Evolutionary conservation across 1,140 invertebrate genomes (phyloP).

Genomic region (Trachymyrmex cornetzi): DNA sequence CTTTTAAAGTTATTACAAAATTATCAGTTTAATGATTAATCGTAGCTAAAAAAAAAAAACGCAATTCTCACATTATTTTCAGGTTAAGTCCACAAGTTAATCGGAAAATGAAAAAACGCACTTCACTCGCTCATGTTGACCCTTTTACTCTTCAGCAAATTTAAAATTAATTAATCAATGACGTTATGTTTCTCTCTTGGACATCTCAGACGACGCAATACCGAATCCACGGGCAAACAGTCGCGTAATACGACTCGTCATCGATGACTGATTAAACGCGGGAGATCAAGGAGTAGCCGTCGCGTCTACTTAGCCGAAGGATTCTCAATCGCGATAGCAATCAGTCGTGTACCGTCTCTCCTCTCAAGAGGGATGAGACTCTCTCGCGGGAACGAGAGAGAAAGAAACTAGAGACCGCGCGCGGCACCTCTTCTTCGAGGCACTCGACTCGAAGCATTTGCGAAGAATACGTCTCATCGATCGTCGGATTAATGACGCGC

Average conservation of each 20-base stretch:
- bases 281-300: conserved; percentile 54
- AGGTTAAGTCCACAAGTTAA: no score
- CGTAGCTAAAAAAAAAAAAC: no score
- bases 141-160: not conserved
- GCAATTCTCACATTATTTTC: no score
- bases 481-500: conserved; percentile 64
- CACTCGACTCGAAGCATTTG: conserved; percentile 56
- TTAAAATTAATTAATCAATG: conserved; percentile 31
- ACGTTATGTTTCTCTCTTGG: not conserved
- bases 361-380: conserved; percentile 36
- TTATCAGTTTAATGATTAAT: no score
- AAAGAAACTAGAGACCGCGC: not conserved
- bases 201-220: conserved; percentile 52
- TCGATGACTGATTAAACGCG: conserved; percentile 55
- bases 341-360: conserved; percentile 55
- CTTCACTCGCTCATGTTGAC: not conserved
- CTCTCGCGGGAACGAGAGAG: not conserved
- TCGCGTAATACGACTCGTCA: conserved; percentile 55
- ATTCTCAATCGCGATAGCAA: conserved; percentile 63
- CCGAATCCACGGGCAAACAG: conserved; percentile 49
- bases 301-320: conserved; percentile 62
- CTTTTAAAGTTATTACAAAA: no score
- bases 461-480: conserved; percentile 59
- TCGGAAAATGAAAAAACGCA: no score
- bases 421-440: conserved; percentile 32